Conservation (phyloP, 2,888 invertebrate genomes). For the Hecatera dysodea region DNA sequence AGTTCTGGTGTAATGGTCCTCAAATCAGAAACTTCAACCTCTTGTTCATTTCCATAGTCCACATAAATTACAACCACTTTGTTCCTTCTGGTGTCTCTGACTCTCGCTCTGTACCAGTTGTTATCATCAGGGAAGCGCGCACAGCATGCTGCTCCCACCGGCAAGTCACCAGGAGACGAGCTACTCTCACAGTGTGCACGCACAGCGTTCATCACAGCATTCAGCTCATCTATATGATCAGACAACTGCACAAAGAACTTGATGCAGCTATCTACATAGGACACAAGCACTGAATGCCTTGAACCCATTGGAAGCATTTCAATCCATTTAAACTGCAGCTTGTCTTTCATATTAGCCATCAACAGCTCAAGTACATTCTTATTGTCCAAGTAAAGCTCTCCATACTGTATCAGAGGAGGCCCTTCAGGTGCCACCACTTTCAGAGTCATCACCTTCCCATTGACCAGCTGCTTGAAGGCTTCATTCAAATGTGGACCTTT, state of each 20-base stretch:
- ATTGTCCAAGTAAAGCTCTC: conserved; percentile 92
- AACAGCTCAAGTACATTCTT: conserved; percentile 91
- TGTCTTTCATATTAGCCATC: conserved; percentile 82
- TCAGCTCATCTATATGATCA: conserved; percentile 91
- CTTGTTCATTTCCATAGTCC: conserved; percentile 98
- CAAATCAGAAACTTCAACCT: conserved; percentile 91
- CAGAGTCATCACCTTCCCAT: conserved; percentile 92
- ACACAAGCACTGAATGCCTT: conserved; percentile 90
- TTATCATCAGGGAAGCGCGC: conserved; percentile 95
- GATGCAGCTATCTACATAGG: conserved; percentile 93
- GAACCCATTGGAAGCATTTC: conserved; percentile 81
- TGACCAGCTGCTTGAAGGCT: conserved; percentile 93
- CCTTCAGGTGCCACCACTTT: conserved; percentile 93
- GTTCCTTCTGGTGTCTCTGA: conserved; percentile 91
- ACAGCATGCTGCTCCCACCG: conserved; percentile 93
- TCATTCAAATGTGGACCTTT: conserved; percentile 92
- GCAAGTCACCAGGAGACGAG: conserved; percentile 85
- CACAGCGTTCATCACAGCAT: conserved; percentile 93
- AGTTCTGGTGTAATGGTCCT: conserved; percentile 92
- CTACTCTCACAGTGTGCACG: conserved; percentile 91
- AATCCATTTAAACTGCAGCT: conserved; percentile 83
- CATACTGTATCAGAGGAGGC: conserved; percentile 94
- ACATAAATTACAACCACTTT: conserved; percentile 95
- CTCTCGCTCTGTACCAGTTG: conserved; percentile 97
- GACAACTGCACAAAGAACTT: conserved; percentile 94